phyloP scores from a whole-genome alignment of 2,797 vertebrate species.

The Fistularia tabacaria region DNA sequence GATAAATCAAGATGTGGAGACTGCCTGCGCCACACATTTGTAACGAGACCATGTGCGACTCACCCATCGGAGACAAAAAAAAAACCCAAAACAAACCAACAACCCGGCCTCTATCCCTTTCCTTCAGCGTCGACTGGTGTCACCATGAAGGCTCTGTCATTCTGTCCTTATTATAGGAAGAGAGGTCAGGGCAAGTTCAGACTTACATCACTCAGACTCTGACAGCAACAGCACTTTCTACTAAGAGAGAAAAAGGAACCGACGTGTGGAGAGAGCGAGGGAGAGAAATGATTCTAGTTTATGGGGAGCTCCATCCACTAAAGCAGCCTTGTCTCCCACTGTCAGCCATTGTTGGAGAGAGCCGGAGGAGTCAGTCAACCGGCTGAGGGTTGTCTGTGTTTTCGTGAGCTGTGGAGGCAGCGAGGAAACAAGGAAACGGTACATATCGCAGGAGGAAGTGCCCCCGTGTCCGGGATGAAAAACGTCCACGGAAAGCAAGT shows the following conservation, averaged over 20 bases:
- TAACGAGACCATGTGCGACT: too few species aligned
- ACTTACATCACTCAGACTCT: constrained; percentile 60
- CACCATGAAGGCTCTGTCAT: constrained; percentile 57
- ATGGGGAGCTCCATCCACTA: constrained; percentile 30
- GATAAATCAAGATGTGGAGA: constrained; percentile 33
- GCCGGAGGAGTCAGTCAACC: constrained; percentile 44
- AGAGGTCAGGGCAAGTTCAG: constrained; percentile 64
- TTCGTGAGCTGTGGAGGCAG: constrained; percentile 37
- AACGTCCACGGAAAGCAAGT: constrained; percentile 12
- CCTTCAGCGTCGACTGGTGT: constrained; percentile 44
- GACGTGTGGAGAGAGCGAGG: constrained; percentile 17
- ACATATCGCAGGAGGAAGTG: constrained; percentile 41
- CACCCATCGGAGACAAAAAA: too few species aligned
- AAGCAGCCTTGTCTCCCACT: constrained; percentile 29
- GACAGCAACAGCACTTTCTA: constrained; percentile 43
- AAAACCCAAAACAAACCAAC: not conserved
- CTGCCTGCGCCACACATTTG: constrained; percentile 10
- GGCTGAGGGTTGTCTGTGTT: constrained; percentile 55
- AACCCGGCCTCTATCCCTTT: constrained; percentile 38
- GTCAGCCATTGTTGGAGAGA: constrained; percentile 38
- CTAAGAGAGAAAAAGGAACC: constrained; percentile 48
- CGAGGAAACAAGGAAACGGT: constrained; percentile 14
- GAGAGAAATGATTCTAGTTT: constrained; percentile 45
- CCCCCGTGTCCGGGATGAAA: constrained; percentile 44
- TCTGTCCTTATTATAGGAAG: constrained; percentile 62